Evolutionary conservation across 2,888 invertebrate species (phyloP).

Genomic region (Odontocolon sp.): DNA sequence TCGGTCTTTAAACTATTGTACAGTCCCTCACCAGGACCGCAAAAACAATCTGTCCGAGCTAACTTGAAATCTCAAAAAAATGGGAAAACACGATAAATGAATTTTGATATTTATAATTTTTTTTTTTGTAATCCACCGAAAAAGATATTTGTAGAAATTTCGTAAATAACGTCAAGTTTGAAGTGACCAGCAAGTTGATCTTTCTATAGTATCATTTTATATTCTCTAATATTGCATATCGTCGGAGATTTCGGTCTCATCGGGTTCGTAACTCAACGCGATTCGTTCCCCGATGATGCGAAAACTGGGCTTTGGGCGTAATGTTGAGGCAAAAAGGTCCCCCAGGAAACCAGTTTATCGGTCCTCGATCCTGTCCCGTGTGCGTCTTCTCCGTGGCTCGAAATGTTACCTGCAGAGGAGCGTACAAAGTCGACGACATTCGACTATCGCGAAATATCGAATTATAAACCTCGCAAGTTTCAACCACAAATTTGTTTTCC

Average conservation of each 20-base stretch:
- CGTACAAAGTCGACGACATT: not conserved
- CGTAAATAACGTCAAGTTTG: no score
- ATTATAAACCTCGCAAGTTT: no score
- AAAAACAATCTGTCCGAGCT: conserved; percentile 68
- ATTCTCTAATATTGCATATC: no score
- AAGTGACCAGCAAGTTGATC: no score
- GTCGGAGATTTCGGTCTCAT: not conserved
- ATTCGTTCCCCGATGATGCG: not conserved
- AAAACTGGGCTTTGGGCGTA: conserved; percentile 30
- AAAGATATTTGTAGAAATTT: no score
- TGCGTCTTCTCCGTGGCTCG: not conserved
- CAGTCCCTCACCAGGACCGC: conserved; percentile 60
- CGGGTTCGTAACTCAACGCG: not conserved
- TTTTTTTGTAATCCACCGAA: no score
- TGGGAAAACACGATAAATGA: no score
- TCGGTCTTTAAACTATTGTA: conserved; percentile 54
- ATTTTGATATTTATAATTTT: no score
- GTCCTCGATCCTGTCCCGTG: conserved; percentile 25
- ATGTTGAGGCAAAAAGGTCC: conserved; percentile 24
- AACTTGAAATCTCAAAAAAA: conserved; percentile 3
- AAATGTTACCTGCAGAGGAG: not conserved
- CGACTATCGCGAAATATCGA: not conserved
- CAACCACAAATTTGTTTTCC: no score
- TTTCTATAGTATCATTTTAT: no score
- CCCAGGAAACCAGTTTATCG: conserved; percentile 49